Conservation (phyloP, 2,797 vertebrate species). For the Enteromius treurensis region DNA sequence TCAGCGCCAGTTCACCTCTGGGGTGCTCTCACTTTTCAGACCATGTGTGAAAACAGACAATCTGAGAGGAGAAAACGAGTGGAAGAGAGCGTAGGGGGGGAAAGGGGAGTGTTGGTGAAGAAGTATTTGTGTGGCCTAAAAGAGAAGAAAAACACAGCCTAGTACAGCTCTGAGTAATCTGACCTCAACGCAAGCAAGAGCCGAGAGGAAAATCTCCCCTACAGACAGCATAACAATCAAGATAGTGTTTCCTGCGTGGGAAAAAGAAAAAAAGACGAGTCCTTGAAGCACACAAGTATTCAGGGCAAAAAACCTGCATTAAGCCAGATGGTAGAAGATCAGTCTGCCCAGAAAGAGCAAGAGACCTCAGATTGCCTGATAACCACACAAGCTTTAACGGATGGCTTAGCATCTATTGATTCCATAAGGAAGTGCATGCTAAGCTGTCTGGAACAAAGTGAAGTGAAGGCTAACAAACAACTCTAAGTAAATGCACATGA, state of each 20-base stretch:
- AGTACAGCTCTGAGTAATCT: conserved; percentile 35
- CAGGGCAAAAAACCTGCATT: conserved; percentile 31
- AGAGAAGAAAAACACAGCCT: not conserved
- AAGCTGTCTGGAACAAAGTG: conserved; percentile 22
- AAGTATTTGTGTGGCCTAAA: conserved; percentile 41
- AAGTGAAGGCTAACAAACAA: conserved; percentile 18
- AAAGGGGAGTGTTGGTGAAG: not conserved
- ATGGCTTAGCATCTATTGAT: conserved; percentile 45
- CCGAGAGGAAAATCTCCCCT: conserved; percentile 40
- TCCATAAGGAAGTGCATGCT: conserved; percentile 34
- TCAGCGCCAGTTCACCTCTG: conserved; percentile 26
- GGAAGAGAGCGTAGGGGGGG: not conserved
- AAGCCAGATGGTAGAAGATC: conserved; percentile 45
- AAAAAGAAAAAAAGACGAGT: conserved; percentile 29
- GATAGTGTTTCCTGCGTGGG: conserved; percentile 53
- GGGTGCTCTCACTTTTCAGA: conserved; percentile 30
- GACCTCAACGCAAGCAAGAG: conserved; percentile 36
- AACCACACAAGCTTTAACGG: conserved; percentile 41
- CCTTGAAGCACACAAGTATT: conserved; percentile 26
- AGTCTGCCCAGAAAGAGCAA: conserved; percentile 35
- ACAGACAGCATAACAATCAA: conserved; percentile 55
- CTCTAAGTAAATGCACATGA: conserved; percentile 10
- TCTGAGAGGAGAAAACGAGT: conserved; percentile 32
- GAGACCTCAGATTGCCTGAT: conserved; percentile 48
- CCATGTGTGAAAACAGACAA: conserved; percentile 47